phyloP scores from a whole-genome alignment of 2,888 invertebrate genomes.

The Alentia gelatinosa region DNA sequence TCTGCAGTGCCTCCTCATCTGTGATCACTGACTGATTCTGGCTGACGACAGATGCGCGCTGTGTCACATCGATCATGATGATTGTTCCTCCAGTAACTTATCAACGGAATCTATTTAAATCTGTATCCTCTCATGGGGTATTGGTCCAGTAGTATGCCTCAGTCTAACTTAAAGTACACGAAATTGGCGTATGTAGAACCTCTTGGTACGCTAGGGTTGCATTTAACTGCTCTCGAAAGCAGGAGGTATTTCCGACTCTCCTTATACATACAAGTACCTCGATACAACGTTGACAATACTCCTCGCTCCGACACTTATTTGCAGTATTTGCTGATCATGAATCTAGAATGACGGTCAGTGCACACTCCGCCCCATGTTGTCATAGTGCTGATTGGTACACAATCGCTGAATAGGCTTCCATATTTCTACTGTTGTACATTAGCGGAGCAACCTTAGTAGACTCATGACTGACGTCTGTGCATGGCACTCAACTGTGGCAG shows the following conservation, averaged over 20 bases:
- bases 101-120: neutral
- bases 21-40: neutral
- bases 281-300: neutral
- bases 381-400: neutral
- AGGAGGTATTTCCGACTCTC: neutral
- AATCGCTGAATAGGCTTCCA: neutral
- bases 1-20: slow-evolving; percentile 24
- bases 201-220: neutral
- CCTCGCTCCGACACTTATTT: neutral
- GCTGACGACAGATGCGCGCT: neutral
- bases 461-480: neutral
- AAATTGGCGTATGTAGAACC: neutral
- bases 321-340: neutral
- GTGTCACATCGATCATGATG: slow-evolving; percentile 13
- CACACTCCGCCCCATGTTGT: neutral
- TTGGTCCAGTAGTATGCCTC: neutral
- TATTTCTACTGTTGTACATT: neutral
- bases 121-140: neutral
- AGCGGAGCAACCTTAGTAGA: neutral
- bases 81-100: neutral
- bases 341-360: neutral
- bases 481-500: neutral
- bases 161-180: neutral
- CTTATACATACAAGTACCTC: neutral
- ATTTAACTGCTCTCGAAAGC: neutral